Percentiles rank a stretch among this genome's conserved stretches.
Evolutionary conservation across 2,797 vertebrate genomes (phyloP).

Genomic region (Oceanodroma leucorhoa): DNA sequence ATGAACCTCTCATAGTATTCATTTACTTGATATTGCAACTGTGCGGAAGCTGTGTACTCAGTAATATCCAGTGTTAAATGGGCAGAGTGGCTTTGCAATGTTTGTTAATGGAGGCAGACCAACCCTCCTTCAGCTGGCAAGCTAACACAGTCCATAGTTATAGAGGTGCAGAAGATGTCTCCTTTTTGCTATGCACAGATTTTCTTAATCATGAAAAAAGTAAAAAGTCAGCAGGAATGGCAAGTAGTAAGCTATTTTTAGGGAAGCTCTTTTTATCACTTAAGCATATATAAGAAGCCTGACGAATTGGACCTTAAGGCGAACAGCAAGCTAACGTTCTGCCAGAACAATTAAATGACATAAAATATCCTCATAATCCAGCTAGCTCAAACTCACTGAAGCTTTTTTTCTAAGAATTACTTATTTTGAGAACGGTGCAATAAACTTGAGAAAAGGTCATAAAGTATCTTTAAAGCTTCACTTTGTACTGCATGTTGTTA

Average conservation of each 20-base stretch:
- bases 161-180: neutral
- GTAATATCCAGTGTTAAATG: neutral
- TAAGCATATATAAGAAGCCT: neutral
- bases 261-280: slow-evolving; percentile 14
- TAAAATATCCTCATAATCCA: neutral
- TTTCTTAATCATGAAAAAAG: neutral
- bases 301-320: slow-evolving; percentile 17
- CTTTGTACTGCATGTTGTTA: neutral
- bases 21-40: neutral
- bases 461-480: neutral
- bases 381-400: neutral
- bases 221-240: slow-evolving; percentile 1
- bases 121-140: neutral
- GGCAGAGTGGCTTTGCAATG: neutral
- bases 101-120: neutral
- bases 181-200: neutral
- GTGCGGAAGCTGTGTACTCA: neutral
- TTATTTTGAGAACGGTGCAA: neutral
- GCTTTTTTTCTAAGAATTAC: neutral
- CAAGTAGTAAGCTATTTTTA: slow-evolving; percentile 22
- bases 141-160: neutral
- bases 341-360: neutral
- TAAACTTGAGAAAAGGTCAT: neutral
- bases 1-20: neutral
- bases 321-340: neutral